phyloP scores from a whole-genome alignment of 2,888 invertebrate genomes.

The Drosophila robusta region DNA sequence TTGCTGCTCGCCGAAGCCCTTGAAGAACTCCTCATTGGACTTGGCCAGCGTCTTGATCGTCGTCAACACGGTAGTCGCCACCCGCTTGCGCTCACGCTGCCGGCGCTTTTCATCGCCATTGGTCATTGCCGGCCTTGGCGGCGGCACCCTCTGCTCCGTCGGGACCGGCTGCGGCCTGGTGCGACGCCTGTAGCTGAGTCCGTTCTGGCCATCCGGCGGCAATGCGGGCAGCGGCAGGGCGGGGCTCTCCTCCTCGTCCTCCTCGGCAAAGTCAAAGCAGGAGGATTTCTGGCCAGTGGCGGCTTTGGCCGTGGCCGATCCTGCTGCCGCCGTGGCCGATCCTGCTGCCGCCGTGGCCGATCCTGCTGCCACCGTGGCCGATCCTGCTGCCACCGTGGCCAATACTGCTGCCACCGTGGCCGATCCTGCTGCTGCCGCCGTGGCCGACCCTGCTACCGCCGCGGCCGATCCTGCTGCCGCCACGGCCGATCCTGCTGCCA shows the following conservation, averaged over 20 bases:
- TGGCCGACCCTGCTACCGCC: constrained; percentile 12
- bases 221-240: constrained; percentile 14
- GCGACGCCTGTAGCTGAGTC: constrained; percentile 53
- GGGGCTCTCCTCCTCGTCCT: constrained; percentile 86
- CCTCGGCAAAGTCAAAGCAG: constrained; percentile 92
- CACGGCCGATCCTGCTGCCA: constrained; percentile 6
- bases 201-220: constrained; percentile 43
- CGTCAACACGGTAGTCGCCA: background rate
- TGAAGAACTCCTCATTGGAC: constrained; percentile 19
- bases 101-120: constrained; percentile 21
- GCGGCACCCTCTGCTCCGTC: no score
- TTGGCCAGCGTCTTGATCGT: no score
- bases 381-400: no score
- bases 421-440: constrained; percentile 22
- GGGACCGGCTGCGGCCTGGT: constrained; percentile 8
- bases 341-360: background rate
- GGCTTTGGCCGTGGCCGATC: no score
- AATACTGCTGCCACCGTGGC: background rate
- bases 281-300: constrained; percentile 83
- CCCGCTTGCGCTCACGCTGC: background rate
- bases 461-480: constrained; percentile 15
- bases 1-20: constrained; percentile 41
- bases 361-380: constrained; percentile 19
- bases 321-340: background rate
- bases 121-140: background rate